phyloP scores from a whole-genome alignment of 2,888 invertebrate species.

The Agonum fuliginosum region DNA sequence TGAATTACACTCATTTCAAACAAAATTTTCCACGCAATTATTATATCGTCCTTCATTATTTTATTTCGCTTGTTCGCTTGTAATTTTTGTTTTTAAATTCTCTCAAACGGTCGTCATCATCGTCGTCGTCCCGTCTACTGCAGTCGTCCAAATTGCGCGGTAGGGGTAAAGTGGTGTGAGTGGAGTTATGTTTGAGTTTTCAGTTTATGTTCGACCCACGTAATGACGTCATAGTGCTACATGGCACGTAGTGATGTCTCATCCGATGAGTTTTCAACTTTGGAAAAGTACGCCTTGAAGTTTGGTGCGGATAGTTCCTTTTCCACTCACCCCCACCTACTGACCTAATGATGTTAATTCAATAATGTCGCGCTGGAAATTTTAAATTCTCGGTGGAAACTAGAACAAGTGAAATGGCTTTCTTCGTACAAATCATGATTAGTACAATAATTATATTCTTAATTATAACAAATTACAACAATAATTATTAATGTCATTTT shows the following conservation, averaged over 20 bases:
- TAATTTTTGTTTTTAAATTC: slow-evolving; percentile 12
- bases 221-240: slow-evolving; percentile 45
- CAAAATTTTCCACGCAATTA: neutral
- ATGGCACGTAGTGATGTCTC: slow-evolving; percentile 49
- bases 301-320: slow-evolving; percentile 21
- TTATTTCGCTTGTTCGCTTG: too few species aligned
- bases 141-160: neutral
- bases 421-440: neutral
- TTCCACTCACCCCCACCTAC: neutral
- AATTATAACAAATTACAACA: too few species aligned
- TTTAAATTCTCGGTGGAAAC: slow-evolving; percentile 28
- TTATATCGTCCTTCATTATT: neutral
- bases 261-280: slow-evolving; percentile 40
- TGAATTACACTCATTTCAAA: slow-evolving; percentile 16
- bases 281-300: slow-evolving; percentile 18
- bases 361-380: slow-evolving; percentile 19
- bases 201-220: slow-evolving; percentile 38
- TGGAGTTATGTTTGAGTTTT: slow-evolving; percentile 46
- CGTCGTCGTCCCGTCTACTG: too few species aligned
- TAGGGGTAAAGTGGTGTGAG: neutral
- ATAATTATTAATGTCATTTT: too few species aligned
- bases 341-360: slow-evolving; percentile 27
- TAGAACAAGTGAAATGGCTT: neutral
- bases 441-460: too few species aligned
- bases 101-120: too few species aligned